Evolutionary conservation across 1,140 invertebrate genomes (phyloP).

Genomic region (Cyrtorhinus lividipennis): DNA sequence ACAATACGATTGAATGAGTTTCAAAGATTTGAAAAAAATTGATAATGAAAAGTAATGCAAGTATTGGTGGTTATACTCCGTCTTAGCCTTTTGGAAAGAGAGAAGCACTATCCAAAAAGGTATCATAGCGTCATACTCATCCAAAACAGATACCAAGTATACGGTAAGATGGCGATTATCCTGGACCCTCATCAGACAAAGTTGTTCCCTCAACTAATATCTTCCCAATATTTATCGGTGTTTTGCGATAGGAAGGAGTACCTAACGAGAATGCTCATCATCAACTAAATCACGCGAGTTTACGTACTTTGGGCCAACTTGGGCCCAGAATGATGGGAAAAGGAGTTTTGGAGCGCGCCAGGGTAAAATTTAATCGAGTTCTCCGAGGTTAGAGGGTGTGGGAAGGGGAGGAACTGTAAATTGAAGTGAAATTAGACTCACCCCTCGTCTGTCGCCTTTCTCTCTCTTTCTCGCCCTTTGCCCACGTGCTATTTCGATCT

Average conservation of each 20-base stretch:
- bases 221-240: background rate
- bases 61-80: too few relatives aligned
- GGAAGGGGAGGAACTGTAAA: background rate
- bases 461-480: background rate
- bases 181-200: too few relatives aligned
- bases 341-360: background rate
- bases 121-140: too few relatives aligned
- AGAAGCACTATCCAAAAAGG: too few relatives aligned
- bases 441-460: background rate
- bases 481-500: too few relatives aligned
- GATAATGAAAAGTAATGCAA: too few relatives aligned
- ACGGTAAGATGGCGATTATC: too few relatives aligned
- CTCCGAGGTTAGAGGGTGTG: background rate
- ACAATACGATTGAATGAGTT: too few relatives aligned
- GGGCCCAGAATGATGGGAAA: background rate
- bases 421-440: background rate
- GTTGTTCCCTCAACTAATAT: too few relatives aligned
- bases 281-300: background rate
- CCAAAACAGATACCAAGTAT: too few relatives aligned
- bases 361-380: background rate
- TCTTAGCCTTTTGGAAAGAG: too few relatives aligned
- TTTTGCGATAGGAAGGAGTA: background rate
- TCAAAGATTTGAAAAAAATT: too few relatives aligned
- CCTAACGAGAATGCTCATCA: background rate
- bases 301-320: background rate